phyloP scores from a whole-genome alignment of 2,888 invertebrate genomes.

The Tiliacea aurago region DNA sequence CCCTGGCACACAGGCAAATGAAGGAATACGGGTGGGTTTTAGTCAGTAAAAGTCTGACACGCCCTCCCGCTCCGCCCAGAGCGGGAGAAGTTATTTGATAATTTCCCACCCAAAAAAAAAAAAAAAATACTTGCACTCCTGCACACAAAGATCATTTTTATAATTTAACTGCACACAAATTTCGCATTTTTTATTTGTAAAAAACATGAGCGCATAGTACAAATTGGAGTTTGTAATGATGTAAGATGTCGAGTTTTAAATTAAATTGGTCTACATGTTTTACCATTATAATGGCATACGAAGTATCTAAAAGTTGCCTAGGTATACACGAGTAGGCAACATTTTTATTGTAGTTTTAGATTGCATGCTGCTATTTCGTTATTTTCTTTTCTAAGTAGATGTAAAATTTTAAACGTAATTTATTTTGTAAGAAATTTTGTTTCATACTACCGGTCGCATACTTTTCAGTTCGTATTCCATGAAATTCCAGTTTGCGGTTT shows the following conservation, averaged over 20 bases:
- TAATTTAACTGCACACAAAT: too few species aligned
- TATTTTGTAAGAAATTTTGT: constrained; percentile 4
- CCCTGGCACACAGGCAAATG: too few species aligned
- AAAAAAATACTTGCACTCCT: too few species aligned
- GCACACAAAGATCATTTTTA: too few species aligned
- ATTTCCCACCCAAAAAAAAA: too few species aligned
- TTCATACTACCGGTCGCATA: neutral
- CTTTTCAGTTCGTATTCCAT: constrained; percentile 7
- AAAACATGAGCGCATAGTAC: neutral
- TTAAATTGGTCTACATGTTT: neutral
- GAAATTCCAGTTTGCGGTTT: constrained; percentile 35
- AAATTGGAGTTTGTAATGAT: neutral
- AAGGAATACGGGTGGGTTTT: too few species aligned
- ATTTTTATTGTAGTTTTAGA: neutral
- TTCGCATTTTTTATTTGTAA: neutral
- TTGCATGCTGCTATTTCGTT: neutral
- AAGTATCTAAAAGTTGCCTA: neutral
- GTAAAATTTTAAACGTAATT: neutral
- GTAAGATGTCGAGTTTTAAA: neutral
- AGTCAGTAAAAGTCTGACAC: too few species aligned
- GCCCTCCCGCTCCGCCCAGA: too few species aligned
- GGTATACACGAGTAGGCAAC: too few species aligned
- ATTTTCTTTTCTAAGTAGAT: neutral
- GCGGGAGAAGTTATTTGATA: too few species aligned
- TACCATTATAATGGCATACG: neutral